phyloP scores from a whole-genome alignment of 1,140 invertebrate genomes.

The Meteorus sp. region DNA sequence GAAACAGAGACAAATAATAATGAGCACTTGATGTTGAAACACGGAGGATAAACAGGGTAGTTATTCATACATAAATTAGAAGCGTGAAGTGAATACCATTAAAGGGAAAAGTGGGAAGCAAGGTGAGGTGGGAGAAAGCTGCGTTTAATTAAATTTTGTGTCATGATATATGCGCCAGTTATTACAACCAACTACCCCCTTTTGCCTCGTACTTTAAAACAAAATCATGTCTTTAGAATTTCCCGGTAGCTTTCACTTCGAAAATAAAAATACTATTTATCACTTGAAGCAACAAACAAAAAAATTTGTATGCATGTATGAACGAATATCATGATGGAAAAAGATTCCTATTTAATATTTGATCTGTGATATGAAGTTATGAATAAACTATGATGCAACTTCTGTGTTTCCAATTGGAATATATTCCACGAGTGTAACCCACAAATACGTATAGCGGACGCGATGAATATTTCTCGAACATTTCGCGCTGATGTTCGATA shows the following conservation, averaged over 20 bases:
- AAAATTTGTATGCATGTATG: neutral
- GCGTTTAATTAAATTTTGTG: slow-evolving; percentile 58
- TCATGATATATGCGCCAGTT: slow-evolving; percentile 54
- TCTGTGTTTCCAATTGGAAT: neutral
- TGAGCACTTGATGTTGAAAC: slow-evolving; percentile 37
- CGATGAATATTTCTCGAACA: neutral
- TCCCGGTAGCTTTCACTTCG: neutral
- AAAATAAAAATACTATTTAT: neutral
- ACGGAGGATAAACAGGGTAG: slow-evolving; percentile 43
- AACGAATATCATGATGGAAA: neutral
- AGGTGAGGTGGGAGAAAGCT: too few relatives aligned
- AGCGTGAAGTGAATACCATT: slow-evolving; percentile 52
- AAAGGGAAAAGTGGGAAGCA: too few relatives aligned
- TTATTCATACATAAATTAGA: slow-evolving; percentile 57
- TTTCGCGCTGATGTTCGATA: neutral
- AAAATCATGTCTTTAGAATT: slow-evolving; percentile 40
- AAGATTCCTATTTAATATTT: neutral
- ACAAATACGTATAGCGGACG: too few relatives aligned
- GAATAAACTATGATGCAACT: neutral
- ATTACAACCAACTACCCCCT: slow-evolving; percentile 40
- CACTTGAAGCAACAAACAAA: neutral
- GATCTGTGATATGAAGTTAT: too few relatives aligned
- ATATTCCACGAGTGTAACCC: too few relatives aligned
- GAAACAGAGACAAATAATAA: neutral
- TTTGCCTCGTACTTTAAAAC: slow-evolving; percentile 6